A percentile compares a stretch with the other conserved stretches of the same genome.
Evolutionary conservation across 1,140 invertebrate species (phyloP).

Genomic region (Cepaea nemoralis): DNA sequence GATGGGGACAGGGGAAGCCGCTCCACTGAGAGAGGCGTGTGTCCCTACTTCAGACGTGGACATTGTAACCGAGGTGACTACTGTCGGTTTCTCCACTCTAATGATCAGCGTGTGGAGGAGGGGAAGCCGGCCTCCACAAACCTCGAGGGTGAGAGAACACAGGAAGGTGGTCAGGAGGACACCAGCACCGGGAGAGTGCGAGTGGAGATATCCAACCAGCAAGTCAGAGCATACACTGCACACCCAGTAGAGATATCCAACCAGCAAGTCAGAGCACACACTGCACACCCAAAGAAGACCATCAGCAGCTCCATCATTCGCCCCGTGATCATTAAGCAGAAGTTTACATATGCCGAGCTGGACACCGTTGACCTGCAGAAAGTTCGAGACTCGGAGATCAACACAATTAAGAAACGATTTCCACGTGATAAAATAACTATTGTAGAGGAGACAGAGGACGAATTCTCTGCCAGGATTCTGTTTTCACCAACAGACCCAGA

Average conservation of each 20-base stretch:
- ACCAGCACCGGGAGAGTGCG: background rate
- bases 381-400: slow-evolving; percentile 7
- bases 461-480: slow-evolving; percentile 33
- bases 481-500: slow-evolving; percentile 64
- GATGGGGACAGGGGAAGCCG: background rate
- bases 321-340: background rate
- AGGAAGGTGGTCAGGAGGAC: background rate
- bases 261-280: background rate
- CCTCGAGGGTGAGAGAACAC: background rate
- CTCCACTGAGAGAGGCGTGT: slow-evolving; percentile 31
- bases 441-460: slow-evolving; percentile 8
- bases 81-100: slow-evolving; percentile 48
- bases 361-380: slow-evolving; percentile 1
- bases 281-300: too few relatives aligned
- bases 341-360: background rate
- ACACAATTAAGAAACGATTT: slow-evolving; percentile 35
- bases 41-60: slow-evolving; percentile 46
- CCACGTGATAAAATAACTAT: slow-evolving; percentile 8
- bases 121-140: background rate
- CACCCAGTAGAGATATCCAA: too few relatives aligned
- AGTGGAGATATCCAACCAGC: background rate
- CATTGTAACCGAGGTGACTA: slow-evolving; percentile 46
- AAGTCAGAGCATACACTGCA: background rate
- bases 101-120: background rate
- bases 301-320: background rate